These are phyloP conservation scores for Junonia oenone DNA, from an alignment of 2,888 invertebrate species.

Conservation along the genomic window DNA sequence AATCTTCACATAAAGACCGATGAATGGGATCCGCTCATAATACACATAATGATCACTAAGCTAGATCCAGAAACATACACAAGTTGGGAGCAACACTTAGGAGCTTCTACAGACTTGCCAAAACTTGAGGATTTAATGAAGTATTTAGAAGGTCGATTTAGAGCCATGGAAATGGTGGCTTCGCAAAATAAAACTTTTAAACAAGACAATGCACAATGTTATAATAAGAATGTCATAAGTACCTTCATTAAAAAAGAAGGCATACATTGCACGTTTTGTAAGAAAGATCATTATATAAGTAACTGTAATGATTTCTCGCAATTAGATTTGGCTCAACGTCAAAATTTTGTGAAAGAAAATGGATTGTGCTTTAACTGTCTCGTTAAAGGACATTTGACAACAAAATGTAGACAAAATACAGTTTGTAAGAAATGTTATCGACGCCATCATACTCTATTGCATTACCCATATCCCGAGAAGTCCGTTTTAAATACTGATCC, in stretches of 20 bases:
- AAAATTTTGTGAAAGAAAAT: constrained; percentile 24
- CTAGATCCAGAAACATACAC: constrained; percentile 29
- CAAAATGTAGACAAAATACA: too few species aligned
- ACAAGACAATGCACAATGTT: not conserved
- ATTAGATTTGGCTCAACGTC: constrained; percentile 8
- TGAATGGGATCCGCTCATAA: constrained; percentile 28
- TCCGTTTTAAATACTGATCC: not conserved
- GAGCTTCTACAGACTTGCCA: constrained; percentile 1
- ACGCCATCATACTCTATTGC: constrained; percentile 26
- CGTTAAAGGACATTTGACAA: constrained; percentile 22
- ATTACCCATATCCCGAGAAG: not conserved
- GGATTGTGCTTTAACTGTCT: constrained; percentile 29
- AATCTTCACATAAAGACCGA: constrained; percentile 21
- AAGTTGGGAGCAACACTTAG: constrained; percentile 25
- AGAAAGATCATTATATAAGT: constrained; percentile 11
- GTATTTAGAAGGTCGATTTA: constrained; percentile 26
- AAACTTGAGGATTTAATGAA: constrained; percentile 9
- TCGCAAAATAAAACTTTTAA: not conserved
- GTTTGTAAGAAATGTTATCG: constrained; percentile 27
- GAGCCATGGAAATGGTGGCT: constrained; percentile 23
- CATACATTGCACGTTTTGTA: constrained; percentile 21
- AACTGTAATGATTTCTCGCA: constrained; percentile 21
- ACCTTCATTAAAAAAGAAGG: constrained; percentile 11
- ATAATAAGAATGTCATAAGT: not conserved
- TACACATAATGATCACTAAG: constrained; percentile 25